Percentiles rank a stretch among this genome's conserved stretches.
These are phyloP conservation scores for Callospermophilus lateralis DNA, from an alignment of 2,113 vertebrate genomes.

Conservation along the genomic window DNA sequence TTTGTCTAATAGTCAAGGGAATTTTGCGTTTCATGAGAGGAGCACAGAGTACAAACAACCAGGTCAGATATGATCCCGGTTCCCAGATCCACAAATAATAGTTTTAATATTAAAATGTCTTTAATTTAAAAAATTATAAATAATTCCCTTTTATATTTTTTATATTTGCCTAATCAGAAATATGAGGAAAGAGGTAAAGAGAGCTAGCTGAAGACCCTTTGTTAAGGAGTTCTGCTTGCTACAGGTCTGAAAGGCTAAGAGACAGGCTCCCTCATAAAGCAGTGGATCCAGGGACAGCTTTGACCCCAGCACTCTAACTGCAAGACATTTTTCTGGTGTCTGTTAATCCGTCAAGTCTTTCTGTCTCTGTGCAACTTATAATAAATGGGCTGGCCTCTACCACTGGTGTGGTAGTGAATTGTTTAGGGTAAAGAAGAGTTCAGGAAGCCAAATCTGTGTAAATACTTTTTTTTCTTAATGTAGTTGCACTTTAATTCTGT, in stretches of 20 bases:
- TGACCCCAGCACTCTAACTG: background rate
- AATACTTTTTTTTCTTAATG: background rate
- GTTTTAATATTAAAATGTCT: slow-evolving; percentile 16
- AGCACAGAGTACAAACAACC: background rate
- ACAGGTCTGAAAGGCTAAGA: background rate
- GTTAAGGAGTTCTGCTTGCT: background rate
- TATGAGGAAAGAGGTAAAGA: background rate
- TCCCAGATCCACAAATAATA: background rate
- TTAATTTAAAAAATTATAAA: background rate
- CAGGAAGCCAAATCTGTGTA: background rate
- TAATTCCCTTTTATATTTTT: background rate
- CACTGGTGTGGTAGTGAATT: background rate
- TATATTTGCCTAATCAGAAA: slow-evolving; percentile 3
- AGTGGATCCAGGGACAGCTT: background rate
- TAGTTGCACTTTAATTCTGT: background rate
- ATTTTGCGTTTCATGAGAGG: background rate
- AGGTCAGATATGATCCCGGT: background rate
- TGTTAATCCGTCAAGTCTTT: background rate
- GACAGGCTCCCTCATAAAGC: background rate
- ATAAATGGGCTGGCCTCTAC: background rate
- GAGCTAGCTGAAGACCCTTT: background rate
- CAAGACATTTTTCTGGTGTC: background rate
- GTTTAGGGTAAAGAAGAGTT: background rate
- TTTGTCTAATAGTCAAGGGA: slow-evolving; percentile 2
- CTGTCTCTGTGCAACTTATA: background rate